Conservation (phyloP, 2,797 vertebrate species). For the Crocodylus rhombifer region DNA sequence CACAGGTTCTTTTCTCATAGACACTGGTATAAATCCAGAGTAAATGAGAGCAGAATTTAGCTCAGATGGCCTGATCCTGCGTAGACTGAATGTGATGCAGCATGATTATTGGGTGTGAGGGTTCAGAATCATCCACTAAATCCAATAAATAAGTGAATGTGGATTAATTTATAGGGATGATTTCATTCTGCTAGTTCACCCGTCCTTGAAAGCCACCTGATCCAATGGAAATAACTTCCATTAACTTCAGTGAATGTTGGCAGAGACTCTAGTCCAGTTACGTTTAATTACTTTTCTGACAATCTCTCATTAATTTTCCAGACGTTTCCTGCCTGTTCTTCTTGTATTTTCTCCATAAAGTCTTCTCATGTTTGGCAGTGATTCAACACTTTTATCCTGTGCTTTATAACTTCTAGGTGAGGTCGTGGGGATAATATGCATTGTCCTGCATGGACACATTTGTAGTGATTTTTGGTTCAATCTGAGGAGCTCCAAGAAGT, state of each 20-base stretch:
- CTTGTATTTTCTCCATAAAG: background rate
- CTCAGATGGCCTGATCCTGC: background rate
- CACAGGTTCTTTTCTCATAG: background rate
- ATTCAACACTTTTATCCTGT: background rate
- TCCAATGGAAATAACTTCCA: background rate
- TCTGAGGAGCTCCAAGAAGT: conserved; percentile 1
- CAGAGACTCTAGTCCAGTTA: background rate
- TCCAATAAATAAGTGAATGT: background rate
- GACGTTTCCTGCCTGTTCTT: background rate
- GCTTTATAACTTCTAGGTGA: background rate
- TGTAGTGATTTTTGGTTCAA: background rate
- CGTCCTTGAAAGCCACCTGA: background rate
- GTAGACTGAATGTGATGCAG: background rate
- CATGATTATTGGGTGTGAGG: background rate
- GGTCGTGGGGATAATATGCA: background rate
- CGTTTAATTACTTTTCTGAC: background rate
- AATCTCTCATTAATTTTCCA: background rate
- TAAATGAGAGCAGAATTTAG: background rate
- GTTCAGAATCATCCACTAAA: background rate
- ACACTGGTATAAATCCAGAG: background rate
- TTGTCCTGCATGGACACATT: background rate
- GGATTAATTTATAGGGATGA: background rate
- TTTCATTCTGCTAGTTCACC: background rate
- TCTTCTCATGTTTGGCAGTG: background rate
- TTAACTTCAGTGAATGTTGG: background rate